phyloP scores from a whole-genome alignment of 64 coral and sea anemone species.

The Stylophora pistillata region DNA sequence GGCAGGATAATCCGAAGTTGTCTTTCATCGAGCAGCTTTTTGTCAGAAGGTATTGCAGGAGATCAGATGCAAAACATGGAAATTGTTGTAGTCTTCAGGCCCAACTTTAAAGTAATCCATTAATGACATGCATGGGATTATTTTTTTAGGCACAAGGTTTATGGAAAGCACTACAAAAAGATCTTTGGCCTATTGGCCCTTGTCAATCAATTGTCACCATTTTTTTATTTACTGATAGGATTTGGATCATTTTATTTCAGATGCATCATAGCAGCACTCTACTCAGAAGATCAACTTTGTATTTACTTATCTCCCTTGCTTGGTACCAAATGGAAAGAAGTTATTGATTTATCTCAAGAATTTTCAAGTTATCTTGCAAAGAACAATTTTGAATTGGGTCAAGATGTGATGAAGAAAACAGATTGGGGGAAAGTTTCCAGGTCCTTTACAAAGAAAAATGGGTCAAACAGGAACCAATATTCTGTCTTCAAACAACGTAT shows the following conservation, averaged over 20 bases:
- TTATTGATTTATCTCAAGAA: slow-evolving; percentile 30
- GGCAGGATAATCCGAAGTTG: too few species aligned
- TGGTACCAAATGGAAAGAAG: slow-evolving; percentile 45
- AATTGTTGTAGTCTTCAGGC: too few species aligned
- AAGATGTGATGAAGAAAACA: slow-evolving; percentile 2
- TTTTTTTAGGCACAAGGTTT: too few species aligned
- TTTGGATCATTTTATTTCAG: slow-evolving; percentile 23
- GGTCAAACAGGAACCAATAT: neutral
- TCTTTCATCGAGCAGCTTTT: too few species aligned
- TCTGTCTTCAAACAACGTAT: neutral
- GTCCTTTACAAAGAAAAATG: neutral
- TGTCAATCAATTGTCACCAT: neutral
- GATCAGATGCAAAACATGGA: too few species aligned
- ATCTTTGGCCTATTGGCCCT: too few species aligned
- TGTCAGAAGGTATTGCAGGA: too few species aligned
- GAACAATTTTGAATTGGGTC: slow-evolving; percentile 23
- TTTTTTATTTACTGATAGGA: neutral
- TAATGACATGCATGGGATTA: too few species aligned
- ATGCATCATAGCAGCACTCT: slow-evolving; percentile 64
- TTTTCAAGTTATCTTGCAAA: slow-evolving; percentile 18
- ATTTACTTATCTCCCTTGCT: slow-evolving; percentile 16
- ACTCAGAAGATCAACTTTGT: slow-evolving; percentile 55
- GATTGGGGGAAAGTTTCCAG: neutral
- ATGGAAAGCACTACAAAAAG: too few species aligned
- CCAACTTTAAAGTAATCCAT: too few species aligned